A percentile compares a stretch with the other conserved stretches of the same genome.
phyloP scores from a whole-genome alignment of 92 coral and sea anemone genomes.

The Paragorgia papillata region DNA sequence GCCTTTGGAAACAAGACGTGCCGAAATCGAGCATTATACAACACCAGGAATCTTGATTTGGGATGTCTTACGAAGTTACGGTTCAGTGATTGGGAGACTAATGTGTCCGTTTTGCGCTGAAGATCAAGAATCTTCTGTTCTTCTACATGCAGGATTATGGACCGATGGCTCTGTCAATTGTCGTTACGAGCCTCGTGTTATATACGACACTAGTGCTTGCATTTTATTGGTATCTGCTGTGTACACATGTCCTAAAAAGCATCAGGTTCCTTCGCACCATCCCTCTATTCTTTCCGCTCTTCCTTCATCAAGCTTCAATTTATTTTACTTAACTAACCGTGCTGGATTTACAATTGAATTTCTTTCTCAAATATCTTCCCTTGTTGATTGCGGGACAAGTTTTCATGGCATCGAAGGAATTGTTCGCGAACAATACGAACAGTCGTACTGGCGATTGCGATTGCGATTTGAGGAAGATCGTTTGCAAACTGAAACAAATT shows the following conservation, averaged over 20 bases:
- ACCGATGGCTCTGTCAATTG: constrained; percentile 37
- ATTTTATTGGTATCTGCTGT: constrained; percentile 51
- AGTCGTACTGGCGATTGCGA: neutral
- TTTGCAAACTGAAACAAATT: constrained; percentile 27
- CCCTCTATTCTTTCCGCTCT: constrained; percentile 44
- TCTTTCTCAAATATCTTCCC: constrained; percentile 35
- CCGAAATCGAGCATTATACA: too few relatives aligned
- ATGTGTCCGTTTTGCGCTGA: neutral
- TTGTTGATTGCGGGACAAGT: constrained; percentile 48
- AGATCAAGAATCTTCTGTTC: neutral
- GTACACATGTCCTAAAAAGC: constrained; percentile 40
- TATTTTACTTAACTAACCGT: constrained; percentile 47
- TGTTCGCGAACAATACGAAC: too few relatives aligned
- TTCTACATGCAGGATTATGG: constrained; percentile 32
- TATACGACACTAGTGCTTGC: constrained; percentile 34
- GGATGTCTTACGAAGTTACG: constrained; percentile 7
- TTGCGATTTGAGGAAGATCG: neutral
- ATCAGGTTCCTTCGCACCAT: constrained; percentile 51
- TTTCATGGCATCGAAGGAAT: constrained; percentile 48
- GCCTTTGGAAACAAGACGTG: neutral
- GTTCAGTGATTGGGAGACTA: neutral
- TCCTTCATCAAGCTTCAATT: constrained; percentile 33
- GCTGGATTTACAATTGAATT: constrained; percentile 48
- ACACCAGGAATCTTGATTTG: neutral
- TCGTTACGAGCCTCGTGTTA: constrained; percentile 22